These are phyloP conservation scores for Pitangus sulphuratus DNA, from an alignment of 2,797 vertebrate genomes.

Conservation along the genomic window DNA sequence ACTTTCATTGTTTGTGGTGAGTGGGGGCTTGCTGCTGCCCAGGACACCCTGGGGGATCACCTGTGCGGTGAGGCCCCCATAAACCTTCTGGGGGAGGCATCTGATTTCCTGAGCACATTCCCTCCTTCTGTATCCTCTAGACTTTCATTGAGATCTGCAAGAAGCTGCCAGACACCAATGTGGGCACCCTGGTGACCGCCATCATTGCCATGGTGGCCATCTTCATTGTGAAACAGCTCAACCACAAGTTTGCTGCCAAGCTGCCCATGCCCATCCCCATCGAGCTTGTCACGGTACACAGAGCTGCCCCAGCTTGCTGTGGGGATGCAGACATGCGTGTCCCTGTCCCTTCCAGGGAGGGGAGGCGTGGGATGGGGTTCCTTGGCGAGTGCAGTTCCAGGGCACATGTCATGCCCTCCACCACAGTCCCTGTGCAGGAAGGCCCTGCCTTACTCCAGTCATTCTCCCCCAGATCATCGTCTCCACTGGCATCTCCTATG, in stretches of 20 bases:
- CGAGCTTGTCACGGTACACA: conserved; percentile 88
- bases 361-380: not conserved
- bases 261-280: conserved; percentile 88
- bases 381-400: not conserved
- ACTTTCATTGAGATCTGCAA: conserved; percentile 82
- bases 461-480: conserved; percentile 83
- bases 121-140: conserved; percentile 66
- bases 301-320: not conserved
- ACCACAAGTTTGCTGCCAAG: conserved; percentile 76
- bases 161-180: conserved; percentile 78
- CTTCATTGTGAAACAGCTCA: conserved; percentile 85
- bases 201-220: conserved; percentile 82
- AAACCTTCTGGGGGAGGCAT: not conserved
- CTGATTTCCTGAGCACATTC: not conserved
- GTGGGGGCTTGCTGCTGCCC: not conserved
- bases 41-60: accelerated
- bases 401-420: not conserved
- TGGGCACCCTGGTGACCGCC: conserved; percentile 83
- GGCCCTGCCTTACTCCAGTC: not conserved
- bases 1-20: conserved; percentile 74
- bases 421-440: not conserved
- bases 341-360: not conserved
- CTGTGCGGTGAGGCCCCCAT: not conserved
- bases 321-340: not conserved
- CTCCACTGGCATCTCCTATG: conserved; percentile 86